Base-by-base conservation (phyloP, 2,888 invertebrate genomes). In the Rambutsinella grinnellia region DNA sequence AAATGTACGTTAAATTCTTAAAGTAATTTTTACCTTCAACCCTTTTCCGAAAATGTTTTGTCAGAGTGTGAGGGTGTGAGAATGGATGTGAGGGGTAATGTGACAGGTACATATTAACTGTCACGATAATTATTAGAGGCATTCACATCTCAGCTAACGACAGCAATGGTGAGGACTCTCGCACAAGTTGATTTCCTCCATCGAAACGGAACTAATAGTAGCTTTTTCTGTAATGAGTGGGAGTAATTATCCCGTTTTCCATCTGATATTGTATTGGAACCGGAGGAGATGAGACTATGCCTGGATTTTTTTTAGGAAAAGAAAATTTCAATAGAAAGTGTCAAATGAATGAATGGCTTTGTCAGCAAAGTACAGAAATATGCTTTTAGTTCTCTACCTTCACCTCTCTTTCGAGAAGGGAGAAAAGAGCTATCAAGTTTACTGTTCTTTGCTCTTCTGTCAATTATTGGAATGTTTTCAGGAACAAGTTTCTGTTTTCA, bases 331-430 rank as follows among this genome's bases (percentile, higher is more conserved):
- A 13, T 36, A 13, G 36, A 36, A 36, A 36, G 13, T 36, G 36
- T 36, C 36, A 13, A 5, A 36, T 13, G 36, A n/a, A 36, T 36
- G 36, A 36, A 36, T 36, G 36, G 36, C 6, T 36, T 36, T 36
- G 5, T n/a, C 6, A 36, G 36, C 36, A 36, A 36, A 36, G n/a
- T n/a, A 36, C 36, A 36, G 36, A 36, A 8, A 13, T 36, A 36
- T 36, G 36, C 36, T 36, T 36, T 36, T 36, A 36, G 36, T 36
- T 5, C 36, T 5, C 6, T 36, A 13, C 36, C 36, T 36, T 36
- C 13, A 5, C 13, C 13, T 36, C 36, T 36, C 8, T 13, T 74
- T 58, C 72, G n/a, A n/a, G n/a, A n/a, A n/a, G n/a, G n/a, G n/a
- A n/a, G n/a, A n/a, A n/a, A n/a, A n/a, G n/a, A n/a, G n/a, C n/a